phyloP scores from a whole-genome alignment of 2,113 vertebrate species.

The Crotophaga sulcirostris region DNA sequence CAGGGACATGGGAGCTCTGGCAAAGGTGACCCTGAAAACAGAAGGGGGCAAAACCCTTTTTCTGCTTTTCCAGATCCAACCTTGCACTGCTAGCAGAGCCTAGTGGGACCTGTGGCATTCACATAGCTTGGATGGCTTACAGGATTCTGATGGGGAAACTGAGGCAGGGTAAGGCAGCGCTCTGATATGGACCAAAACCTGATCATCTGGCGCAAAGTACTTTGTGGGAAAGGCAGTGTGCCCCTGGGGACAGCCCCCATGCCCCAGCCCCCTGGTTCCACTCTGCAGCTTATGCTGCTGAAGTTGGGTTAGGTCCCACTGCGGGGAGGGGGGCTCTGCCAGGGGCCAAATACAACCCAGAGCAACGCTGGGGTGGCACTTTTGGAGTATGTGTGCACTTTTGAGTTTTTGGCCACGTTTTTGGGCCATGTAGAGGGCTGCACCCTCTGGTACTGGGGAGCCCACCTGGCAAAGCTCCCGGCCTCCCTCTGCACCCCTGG shows the following conservation, averaged over 20 bases:
- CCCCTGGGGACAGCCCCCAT: not conserved
- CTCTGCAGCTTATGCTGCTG: too few relatives aligned
- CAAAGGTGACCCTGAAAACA: not conserved
- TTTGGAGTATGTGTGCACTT: fast-evolving
- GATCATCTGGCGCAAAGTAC: not conserved
- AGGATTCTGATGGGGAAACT: not conserved
- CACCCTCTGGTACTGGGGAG: fast-evolving
- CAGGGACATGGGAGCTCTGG: not conserved
- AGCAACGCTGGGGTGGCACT: not conserved
- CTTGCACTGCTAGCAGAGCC: not conserved
- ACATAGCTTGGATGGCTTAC: not conserved
- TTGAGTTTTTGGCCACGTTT: fast-evolving
- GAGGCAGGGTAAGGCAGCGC: not conserved
- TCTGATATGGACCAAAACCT: not conserved
- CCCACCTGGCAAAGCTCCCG: not conserved
- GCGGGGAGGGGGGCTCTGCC: not conserved
- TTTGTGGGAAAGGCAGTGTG: not conserved
- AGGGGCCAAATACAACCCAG: not conserved
- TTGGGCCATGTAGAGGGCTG: fast-evolving
- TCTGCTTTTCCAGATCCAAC: not conserved
- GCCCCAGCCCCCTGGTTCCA: not conserved
- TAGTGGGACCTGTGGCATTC: not conserved
- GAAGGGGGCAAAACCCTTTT: not conserved
- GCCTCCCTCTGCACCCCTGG: not conserved
- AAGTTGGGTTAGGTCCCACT: too few relatives aligned